These are phyloP conservation scores for Heteronetta atricapilla DNA, from an alignment of 2,113 vertebrate genomes.

Conservation along the genomic window DNA sequence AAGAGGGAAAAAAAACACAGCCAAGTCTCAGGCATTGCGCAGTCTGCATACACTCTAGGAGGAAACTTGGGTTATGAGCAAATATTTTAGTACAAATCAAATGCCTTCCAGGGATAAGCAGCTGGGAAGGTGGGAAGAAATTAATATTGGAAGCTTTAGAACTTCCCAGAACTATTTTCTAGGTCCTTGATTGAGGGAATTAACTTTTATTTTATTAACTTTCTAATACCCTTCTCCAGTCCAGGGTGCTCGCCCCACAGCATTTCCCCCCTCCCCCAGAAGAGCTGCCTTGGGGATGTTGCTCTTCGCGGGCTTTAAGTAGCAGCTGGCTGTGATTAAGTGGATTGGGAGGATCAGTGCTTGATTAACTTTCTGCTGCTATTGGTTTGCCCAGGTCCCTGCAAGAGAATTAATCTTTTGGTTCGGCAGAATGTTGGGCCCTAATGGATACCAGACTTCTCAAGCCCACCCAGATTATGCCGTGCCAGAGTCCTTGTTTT, in stretches of 20 bases:
- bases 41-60: conserved; percentile 48
- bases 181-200: conserved; percentile 74
- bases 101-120: conserved; percentile 69
- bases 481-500: neutral
- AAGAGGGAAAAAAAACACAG: conserved; percentile 39
- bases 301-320: conserved; percentile 67
- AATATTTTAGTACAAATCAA: conserved; percentile 76
- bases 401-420: conserved; percentile 80
- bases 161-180: conserved; percentile 66
- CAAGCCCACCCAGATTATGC: conserved; percentile 74
- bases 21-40: conserved; percentile 27
- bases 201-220: conserved; percentile 85
- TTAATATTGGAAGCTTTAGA: conserved; percentile 66
- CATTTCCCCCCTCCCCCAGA: conserved; percentile 9
- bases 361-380: conserved; percentile 83
- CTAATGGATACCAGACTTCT: conserved; percentile 79
- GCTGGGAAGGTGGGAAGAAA: conserved; percentile 73
- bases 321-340: conserved; percentile 85
- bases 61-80: conserved; percentile 67
- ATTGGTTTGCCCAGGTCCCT: conserved; percentile 80
- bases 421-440: conserved; percentile 76
- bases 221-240: conserved; percentile 76
- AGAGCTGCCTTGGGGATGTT: conserved; percentile 70
- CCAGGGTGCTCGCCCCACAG: conserved; percentile 53
- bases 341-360: conserved; percentile 80